Evolutionary conservation across 2,888 invertebrate genomes (phyloP).

Genomic region (Venusia cambrica): DNA sequence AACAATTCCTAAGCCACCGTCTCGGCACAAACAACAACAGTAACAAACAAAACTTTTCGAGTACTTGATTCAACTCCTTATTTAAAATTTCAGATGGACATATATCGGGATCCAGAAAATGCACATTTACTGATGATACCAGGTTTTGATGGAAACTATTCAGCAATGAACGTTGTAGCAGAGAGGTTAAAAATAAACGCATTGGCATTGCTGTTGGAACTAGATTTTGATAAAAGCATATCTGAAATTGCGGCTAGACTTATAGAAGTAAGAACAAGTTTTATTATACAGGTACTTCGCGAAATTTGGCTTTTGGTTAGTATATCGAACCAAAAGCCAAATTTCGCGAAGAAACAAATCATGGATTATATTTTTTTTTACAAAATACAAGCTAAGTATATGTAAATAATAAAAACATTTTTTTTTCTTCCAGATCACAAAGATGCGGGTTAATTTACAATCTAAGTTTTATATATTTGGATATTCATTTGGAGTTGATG

Average conservation of each 20-base stretch:
- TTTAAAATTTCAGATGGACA: conserved; percentile 14
- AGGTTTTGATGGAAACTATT: conserved; percentile 24
- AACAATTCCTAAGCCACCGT: too few species aligned
- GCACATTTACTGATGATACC: conserved; percentile 21
- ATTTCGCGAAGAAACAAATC: too few species aligned
- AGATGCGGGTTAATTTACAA: conserved; percentile 26
- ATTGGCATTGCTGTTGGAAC: conserved; percentile 15
- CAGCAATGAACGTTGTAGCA: conserved; percentile 7
- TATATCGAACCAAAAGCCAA: too few species aligned
- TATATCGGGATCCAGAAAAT: conserved; percentile 13
- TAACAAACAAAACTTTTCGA: too few species aligned
- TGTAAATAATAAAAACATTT: too few species aligned
- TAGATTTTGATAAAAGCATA: conserved; percentile 19
- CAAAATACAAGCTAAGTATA: too few species aligned
- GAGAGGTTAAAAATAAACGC: conserved; percentile 23
- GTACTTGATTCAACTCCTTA: background rate
- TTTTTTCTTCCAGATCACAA: conserved; percentile 30
- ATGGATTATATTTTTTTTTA: too few species aligned
- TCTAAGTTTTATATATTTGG: conserved; percentile 34
- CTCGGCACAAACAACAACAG: too few species aligned
- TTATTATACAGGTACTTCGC: too few species aligned
- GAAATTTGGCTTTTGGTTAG: too few species aligned
- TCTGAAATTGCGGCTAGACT: conserved; percentile 16
- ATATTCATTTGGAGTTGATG: conserved; percentile 6
- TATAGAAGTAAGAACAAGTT: conserved; percentile 13